Evolutionary conservation across 2,797 vertebrate genomes (phyloP), one percentile per base, ranked within the genome.

Genomic region (Gorsachius magnificus): DNA sequence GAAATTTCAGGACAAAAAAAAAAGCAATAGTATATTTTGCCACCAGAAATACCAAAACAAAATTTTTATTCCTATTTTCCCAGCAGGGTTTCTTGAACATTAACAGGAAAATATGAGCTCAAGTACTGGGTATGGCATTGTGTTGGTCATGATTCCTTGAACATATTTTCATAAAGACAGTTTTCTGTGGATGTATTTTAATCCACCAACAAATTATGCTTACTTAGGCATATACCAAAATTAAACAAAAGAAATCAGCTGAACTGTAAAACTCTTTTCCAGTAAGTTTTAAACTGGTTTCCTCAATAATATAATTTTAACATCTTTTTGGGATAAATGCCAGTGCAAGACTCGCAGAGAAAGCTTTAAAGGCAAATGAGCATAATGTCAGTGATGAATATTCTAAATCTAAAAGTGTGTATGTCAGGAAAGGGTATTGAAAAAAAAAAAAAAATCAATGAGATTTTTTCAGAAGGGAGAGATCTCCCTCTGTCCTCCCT

Each of bases 211-310:
- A 83, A n/a, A 83, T 93, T 76, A 82, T 85, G 65, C 80, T 95
- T 76, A 83, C 28, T 95, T 85, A 76, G n/a, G 46, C 50, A 90
- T 50, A 89, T 28, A 84, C 61, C 54, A 64, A 89, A 94, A 89
- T 51, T 36, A 79, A 87, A 93, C 70, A 91, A 76, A 87, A 89
- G 69, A 89, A 22, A 78, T 41, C 70, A 84, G 45, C 5, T 75
- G 56, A 94, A 35, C 41, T 72, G 63, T 72, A 82, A 51, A 82
- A 79, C 38, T 63, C 13, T 57, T 85, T 96, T 87, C 83, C 74
- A 92, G 84, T 92, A 91, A 91, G 21, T 19, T 92, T 82, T 89
- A 83, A 91, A 63, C 18, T 92, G 36, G 29, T 89, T 83, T 89
- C 31, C 31, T 89, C 89, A 60, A 36, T 31, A 29, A 76, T 91